Evolutionary conservation across 2,888 invertebrate species (phyloP), one percentile per base, ranked within the genome.

Genomic region (Caenorhabditis sp.): DNA sequence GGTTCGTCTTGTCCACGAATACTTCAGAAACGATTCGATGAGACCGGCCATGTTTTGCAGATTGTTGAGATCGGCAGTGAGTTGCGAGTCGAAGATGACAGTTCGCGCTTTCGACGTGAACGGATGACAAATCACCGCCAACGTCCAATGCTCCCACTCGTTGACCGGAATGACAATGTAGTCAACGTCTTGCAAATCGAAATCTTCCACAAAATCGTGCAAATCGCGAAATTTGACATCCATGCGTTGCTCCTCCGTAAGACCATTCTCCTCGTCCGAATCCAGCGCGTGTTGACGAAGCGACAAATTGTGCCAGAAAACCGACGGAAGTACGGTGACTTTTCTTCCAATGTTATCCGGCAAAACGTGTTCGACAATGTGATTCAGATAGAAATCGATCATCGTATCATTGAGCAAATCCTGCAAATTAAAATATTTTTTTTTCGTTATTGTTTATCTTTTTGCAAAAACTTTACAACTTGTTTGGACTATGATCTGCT

Each of bases 331-430:
- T 5, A 81, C 83, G 17, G 78, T 81, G 24, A 83, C 83, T 58
- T 81, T 80, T 24, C 70, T 68, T 2, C 65, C 69, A 37, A 73
- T 77, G 64, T 75, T 80, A 50, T 83, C 81, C 24, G 81, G 81
- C 17, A 84, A 73, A 21, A 83, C 67, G 67, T 84, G 82, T 54
- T 81, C 77, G 27, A 82, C 82, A 54, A 85, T 78, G 65, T 85
- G 83, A 74, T 85, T 85, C 66, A 85, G 68, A 72, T 78, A 85
- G 67, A 85, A 85, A 66, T 85, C 85, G 53, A 85, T 81, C 62
- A 85, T 81, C 17, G 84, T 83, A 69, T 84, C 84, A 57, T 83
- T 83, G 54, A 85, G 71, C 27, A 81, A 71, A 60, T 81, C 81
- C 79, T 79, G 75, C 43, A 79, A 78, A 58, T 27, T 24, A 26